Evolutionary conservation across 2,888 invertebrate genomes (phyloP), one percentile per base, ranked within the genome.

Genomic region (Cephus pygmeus): DNA sequence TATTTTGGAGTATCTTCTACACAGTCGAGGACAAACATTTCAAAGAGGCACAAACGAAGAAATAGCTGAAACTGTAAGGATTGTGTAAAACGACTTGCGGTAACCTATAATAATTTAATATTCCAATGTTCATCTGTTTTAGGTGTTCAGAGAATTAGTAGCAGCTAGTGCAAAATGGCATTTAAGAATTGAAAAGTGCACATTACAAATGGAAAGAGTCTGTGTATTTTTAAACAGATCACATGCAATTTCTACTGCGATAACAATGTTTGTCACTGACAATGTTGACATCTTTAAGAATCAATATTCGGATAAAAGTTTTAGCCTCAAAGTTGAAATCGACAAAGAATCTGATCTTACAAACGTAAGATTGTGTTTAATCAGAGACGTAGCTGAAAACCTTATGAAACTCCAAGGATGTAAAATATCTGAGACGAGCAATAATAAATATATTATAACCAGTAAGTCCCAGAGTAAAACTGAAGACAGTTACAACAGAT

Each of bases 171-270:
- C 86, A 79, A 87, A 88, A 15, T 94, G 94, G 94, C 78, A 84
- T 56, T 88, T 94, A 80, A 85, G 88, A 79, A 90, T 95, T 79
- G 85, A 86, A 73, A 92, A 90, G 84, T 92, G 91, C 76, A 87
- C 82, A 31, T 87, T 92, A 81, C 87, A 91, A 34, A 92, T 92
- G 34, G 92, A 92, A 77, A 92, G 93, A 79, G 86, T 93, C 40
- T 92, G 92, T 86, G 84, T 95, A 82, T 94, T 92, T 91, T 87
- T 95, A n/a, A 91, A 93, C 78, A 92, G 94, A 81, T 80, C 87
- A 12, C 80, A 77, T 33, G 79, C 90, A 1, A 90, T 92, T 81
- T 79, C 83, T 71, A 81, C 76, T 34, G 84, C 87, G 3, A 88
- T 93, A 40, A 85, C 85, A 79, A 77, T 84, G 30, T 89, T 88